phyloP scores from a whole-genome alignment of 2,888 invertebrate genomes.

The Trachelus stipa region DNA sequence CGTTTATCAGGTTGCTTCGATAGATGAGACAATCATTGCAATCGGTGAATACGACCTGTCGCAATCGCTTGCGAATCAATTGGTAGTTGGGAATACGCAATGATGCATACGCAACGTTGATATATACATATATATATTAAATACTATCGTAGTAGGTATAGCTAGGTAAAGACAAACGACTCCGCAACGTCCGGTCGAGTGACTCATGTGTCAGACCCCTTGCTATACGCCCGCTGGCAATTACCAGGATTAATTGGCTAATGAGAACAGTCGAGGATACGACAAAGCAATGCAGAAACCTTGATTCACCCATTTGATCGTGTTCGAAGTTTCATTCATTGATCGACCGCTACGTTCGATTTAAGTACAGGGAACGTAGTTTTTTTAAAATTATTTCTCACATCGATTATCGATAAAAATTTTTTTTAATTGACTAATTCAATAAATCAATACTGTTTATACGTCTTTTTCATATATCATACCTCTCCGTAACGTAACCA shows the following conservation, averaged over 20 bases:
- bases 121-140: not conserved
- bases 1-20: not conserved
- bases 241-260: conserved; percentile 58
- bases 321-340: not conserved
- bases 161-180: not conserved
- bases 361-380: not conserved
- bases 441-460: too few species aligned
- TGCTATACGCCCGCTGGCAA: conserved; percentile 32
- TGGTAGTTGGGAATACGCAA: not conserved
- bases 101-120: not conserved
- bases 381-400: not conserved
- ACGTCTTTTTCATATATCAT: too few species aligned
- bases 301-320: conserved; percentile 4
- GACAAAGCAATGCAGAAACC: conserved; percentile 40
- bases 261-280: conserved; percentile 44
- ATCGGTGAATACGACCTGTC: not conserved
- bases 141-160: not conserved
- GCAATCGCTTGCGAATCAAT: not conserved
- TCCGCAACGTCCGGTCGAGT: conserved; percentile 3
- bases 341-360: not conserved
- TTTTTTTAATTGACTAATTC: not conserved
- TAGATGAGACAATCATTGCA: not conserved
- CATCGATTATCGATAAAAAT: not conserved
- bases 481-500: too few species aligned
- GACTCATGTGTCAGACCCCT: conserved; percentile 4